phyloP scores from a whole-genome alignment of 2,797 vertebrate genomes.

The Thripadectes ignobilis region DNA sequence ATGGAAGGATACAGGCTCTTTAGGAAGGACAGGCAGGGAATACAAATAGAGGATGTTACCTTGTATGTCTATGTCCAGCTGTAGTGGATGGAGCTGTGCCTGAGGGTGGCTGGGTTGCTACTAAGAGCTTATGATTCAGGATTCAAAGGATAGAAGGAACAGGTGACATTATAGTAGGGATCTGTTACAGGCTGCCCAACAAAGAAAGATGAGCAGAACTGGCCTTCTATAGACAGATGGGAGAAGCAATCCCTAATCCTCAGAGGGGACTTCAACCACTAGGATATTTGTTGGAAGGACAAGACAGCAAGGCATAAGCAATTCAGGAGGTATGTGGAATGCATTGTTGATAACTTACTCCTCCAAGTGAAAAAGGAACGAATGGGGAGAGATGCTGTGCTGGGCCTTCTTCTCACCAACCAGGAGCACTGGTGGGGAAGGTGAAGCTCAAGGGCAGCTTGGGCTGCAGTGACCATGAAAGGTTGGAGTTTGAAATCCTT shows the following conservation, averaged over 20 bases:
- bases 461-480: no score
- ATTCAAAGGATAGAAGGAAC: neutral
- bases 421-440: no score
- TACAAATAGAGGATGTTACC: neutral
- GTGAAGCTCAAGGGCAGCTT: no score
- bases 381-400: neutral
- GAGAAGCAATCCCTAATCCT: neutral
- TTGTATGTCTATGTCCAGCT: neutral
- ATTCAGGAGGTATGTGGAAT: neutral
- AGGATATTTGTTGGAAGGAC: neutral
- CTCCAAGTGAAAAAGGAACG: neutral
- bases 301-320: neutral
- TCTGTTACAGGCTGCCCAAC: neutral
- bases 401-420: no score
- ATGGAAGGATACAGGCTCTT: neutral
- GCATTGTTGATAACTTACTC: neutral
- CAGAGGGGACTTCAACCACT: neutral
- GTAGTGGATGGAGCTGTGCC: neutral
- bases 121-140: neutral
- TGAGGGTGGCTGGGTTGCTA: neutral
- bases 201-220: neutral
- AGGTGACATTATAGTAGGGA: neutral
- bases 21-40: neutral
- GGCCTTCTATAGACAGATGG: neutral
- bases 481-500: no score